These are phyloP conservation scores for Drosophila prosaltans DNA, from an alignment of 1,140 invertebrate species.

Conservation along the genomic window DNA sequence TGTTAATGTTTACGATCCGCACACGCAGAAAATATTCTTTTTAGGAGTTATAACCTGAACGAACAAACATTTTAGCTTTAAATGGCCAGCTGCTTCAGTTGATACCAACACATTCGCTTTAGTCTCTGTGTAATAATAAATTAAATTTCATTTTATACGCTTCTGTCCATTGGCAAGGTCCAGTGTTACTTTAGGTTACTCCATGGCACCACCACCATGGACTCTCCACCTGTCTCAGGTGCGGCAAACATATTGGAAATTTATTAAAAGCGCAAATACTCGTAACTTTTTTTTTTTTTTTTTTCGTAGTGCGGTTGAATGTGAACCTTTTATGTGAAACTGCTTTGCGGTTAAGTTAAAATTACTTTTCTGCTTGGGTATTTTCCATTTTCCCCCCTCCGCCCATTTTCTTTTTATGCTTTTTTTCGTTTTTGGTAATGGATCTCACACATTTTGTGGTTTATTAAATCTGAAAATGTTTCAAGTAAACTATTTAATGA, in stretches of 20 bases:
- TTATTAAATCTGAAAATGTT: slow-evolving; percentile 3
- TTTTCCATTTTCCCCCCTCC: not conserved
- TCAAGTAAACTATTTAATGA: slow-evolving; percentile 9
- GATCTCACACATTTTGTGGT: slow-evolving; percentile 1
- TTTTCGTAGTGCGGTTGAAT: slow-evolving; percentile 11
- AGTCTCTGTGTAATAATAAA: slow-evolving; percentile 38
- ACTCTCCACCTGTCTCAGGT: slow-evolving; percentile 50
- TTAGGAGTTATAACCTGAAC: slow-evolving; percentile 58
- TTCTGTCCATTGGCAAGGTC: slow-evolving; percentile 29
- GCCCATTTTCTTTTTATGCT: not conserved
- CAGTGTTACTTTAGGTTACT: not conserved
- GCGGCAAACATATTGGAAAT: slow-evolving; percentile 47
- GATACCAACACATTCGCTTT: not conserved
- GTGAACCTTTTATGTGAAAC: slow-evolving; percentile 29
- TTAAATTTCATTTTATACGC: slow-evolving; percentile 69
- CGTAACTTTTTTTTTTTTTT: slow-evolving; percentile 30
- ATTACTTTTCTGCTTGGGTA: slow-evolving; percentile 40
- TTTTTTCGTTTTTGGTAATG: not conserved
- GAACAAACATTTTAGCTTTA: slow-evolving; percentile 48
- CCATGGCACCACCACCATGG: not conserved
- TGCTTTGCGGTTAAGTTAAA: slow-evolving; percentile 43
- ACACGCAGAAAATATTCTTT: slow-evolving; percentile 74
- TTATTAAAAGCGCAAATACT: slow-evolving; percentile 58
- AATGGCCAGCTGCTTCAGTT: not conserved
- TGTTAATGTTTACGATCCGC: slow-evolving; percentile 64